Conservation (phyloP, 2,797 vertebrate genomes). For the Acanthornis magna region DNA sequence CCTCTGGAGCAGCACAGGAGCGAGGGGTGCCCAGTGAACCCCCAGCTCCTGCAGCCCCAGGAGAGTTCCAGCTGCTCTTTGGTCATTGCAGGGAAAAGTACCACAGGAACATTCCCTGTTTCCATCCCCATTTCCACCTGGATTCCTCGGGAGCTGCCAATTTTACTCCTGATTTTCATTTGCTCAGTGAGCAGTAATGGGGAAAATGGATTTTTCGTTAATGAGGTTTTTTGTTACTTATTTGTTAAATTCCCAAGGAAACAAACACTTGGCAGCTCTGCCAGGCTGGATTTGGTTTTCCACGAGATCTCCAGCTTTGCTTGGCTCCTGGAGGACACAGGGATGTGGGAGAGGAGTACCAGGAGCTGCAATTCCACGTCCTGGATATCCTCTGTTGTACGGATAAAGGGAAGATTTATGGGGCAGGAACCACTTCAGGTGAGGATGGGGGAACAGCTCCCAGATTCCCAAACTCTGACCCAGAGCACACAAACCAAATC, state of each 20-base stretch:
- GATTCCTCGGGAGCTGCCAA: background rate
- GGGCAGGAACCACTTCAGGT: background rate
- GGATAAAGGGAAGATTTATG: background rate
- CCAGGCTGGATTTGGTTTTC: background rate
- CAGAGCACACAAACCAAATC: background rate
- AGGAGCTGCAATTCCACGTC: background rate
- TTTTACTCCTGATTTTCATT: background rate
- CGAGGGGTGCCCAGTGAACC: background rate
- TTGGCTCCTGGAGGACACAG: background rate
- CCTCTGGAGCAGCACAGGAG: background rate
- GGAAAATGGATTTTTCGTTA: background rate
- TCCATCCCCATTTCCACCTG: background rate
- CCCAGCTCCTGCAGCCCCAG: background rate
- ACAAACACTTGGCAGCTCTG: background rate
- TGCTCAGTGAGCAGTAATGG: background rate
- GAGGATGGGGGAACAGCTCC: background rate
- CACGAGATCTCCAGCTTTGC: rapidly evolving
- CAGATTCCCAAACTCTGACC: background rate
- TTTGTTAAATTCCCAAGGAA: background rate
- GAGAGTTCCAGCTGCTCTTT: background rate
- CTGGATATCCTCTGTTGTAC: background rate
- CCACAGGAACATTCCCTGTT: background rate
- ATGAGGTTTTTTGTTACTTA: background rate
- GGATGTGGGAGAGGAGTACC: background rate
- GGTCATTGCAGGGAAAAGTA: background rate